These are phyloP conservation scores for Melanotaenia boesemani DNA, from an alignment of 2,797 vertebrate species.

Conservation along the genomic window DNA sequence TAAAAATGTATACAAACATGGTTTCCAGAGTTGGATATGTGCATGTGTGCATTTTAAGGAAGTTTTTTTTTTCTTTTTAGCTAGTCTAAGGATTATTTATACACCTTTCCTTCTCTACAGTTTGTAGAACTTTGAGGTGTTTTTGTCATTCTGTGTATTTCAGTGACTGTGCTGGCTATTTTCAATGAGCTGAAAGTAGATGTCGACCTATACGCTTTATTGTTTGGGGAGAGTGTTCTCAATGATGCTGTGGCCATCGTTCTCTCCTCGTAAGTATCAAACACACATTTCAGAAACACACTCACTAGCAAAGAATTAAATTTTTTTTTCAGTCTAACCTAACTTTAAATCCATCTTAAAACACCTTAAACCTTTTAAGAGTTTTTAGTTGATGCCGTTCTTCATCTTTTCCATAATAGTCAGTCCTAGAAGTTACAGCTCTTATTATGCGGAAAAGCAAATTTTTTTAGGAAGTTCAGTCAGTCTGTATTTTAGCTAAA, in stretches of 20 bases:
- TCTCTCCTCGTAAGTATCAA: conserved; percentile 93
- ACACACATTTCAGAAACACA: not conserved
- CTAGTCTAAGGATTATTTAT: not conserved
- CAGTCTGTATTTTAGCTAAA: not conserved
- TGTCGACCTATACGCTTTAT: conserved; percentile 95
- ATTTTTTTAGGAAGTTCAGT: no score
- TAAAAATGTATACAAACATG: not conserved
- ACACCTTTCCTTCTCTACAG: not conserved
- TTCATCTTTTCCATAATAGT: not conserved
- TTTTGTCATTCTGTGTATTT: conserved; percentile 40
- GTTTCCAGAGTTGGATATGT: not conserved
- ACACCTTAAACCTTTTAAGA: conserved; percentile 3
- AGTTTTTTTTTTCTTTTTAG: not conserved
- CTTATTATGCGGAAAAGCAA: not conserved
- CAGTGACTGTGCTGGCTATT: conserved; percentile 98
- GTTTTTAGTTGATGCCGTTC: not conserved
- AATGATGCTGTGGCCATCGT: conserved; percentile 98
- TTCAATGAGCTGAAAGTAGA: conserved; percentile 98
- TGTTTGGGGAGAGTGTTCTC: conserved; percentile 98
- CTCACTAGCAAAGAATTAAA: no score
- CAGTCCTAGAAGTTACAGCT: not conserved
- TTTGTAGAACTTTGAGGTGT: not conserved
- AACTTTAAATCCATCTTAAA: not conserved
- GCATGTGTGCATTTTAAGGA: not conserved
- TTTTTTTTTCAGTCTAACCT: no score